Conservation (phyloP, 2,797 vertebrate species). For the Urocyon cinereoargenteus region DNA sequence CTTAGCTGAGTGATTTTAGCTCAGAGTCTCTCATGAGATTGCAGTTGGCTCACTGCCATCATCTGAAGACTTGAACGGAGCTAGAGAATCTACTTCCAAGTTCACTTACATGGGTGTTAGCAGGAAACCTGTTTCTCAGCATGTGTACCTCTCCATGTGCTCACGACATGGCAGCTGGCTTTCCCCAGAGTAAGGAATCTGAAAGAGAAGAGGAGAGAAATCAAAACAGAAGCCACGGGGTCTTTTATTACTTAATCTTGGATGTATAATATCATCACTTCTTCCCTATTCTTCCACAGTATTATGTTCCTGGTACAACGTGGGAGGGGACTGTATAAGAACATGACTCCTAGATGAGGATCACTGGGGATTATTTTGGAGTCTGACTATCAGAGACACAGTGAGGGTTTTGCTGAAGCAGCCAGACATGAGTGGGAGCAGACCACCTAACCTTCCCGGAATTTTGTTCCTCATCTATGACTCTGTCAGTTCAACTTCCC, state of each 20-base stretch:
- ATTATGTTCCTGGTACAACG: neutral
- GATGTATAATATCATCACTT: neutral
- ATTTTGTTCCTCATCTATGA: neutral
- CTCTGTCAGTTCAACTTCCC: neutral
- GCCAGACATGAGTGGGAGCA: neutral
- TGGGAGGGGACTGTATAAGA: neutral
- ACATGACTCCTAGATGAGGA: neutral
- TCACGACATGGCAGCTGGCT: neutral
- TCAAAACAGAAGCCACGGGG: neutral
- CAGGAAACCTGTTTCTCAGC: neutral
- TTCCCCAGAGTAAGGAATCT: neutral
- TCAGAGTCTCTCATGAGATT: neutral
- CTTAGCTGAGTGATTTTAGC: neutral
- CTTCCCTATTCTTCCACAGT: neutral
- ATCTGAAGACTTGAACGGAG: neutral
- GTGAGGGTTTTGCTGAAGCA: neutral
- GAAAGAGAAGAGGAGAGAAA: neutral
- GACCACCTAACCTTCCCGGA: neutral
- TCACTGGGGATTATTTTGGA: neutral
- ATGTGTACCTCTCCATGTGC: neutral
- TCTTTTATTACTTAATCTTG: neutral
- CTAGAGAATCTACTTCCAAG: neutral
- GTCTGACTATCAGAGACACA: neutral
- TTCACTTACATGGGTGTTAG: neutral
- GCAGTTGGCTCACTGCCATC: neutral